Base-by-base conservation (phyloP, 1,140 invertebrate genomes). In the Plodia interpunctella region DNA sequence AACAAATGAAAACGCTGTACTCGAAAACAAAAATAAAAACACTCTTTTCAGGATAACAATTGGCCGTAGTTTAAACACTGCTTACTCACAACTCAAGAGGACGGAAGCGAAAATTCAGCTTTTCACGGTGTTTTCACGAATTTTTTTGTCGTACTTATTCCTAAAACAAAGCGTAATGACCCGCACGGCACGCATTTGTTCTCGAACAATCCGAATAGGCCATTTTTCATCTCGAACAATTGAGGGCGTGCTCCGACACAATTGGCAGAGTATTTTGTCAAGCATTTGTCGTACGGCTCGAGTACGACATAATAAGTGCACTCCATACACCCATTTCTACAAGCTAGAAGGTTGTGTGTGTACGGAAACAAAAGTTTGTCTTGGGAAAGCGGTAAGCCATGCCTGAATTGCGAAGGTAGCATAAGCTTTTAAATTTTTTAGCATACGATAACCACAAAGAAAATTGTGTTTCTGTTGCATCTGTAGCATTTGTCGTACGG, bases 161-260 rank as follows among this genome's bases (percentile, higher is more conserved):
- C 74, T 83, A 87, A 88, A 88, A 87, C 86, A 87, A 85, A 84
- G 83, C 86, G 77, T 88, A 88, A 88, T 88, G 83, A 87, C 83
- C 86, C 80, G 73, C 80, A 80, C 79, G 77, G 79, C 72, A 86
- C 83, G 86, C 84, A 83, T 87, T 88, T 88, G 86, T 87, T 86
- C 81, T 63, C 59, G 81, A 88, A 87, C 86, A 88, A 88, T 86
- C 81, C 81, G 79, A 85, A 85, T 81, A 80, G 82, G 80, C 83
- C 82, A 88, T 88, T 88, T 87, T 88, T 88, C 84, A 88, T 88
- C 72, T 82, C 66, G 77, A 88, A 88, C 86, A 88, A 88, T 88
- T 83, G 86, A 79, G 80, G 86, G 86, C 84, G 86, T 73, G 64
- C 80, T 79, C 76, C 74, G 73, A 79, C 83, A 80, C 81, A 87